These are phyloP conservation scores for Eilema depressum DNA, from an alignment of 2,888 invertebrate species.

Conservation along the genomic window DNA sequence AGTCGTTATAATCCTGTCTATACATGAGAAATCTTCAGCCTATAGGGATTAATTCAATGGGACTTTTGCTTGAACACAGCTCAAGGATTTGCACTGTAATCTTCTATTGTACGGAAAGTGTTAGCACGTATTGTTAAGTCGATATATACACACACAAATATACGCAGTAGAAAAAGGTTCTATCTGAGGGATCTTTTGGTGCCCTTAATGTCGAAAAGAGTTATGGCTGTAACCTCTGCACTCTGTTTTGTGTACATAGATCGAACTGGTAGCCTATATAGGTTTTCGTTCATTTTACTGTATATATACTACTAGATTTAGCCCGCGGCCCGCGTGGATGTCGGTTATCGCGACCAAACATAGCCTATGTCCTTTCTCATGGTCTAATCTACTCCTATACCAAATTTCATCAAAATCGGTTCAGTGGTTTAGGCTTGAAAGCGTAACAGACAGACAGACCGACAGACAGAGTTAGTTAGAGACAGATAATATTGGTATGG, in stretches of 20 bases:
- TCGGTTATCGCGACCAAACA: no score
- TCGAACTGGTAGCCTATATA: not conserved
- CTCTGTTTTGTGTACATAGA: not conserved
- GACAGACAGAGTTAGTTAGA: no score
- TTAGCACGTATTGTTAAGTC: conserved; percentile 4
- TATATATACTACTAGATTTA: no score
- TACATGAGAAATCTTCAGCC: conserved; percentile 18
- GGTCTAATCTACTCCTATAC: no score
- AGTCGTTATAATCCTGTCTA: conserved; percentile 8
- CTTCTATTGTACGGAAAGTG: conserved; percentile 28
- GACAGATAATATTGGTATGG: no score
- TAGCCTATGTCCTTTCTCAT: no score
- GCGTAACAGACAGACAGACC: no score
- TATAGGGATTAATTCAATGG: conserved; percentile 39
- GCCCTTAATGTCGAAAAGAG: not conserved
- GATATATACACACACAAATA: not conserved
- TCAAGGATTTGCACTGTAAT: conserved; percentile 29
- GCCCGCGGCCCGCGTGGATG: no score
- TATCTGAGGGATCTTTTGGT: not conserved
- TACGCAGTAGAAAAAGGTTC: not conserved
- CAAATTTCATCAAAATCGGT: no score
- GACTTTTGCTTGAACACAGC: conserved; percentile 37
- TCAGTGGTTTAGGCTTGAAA: no score
- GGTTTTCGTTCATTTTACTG: not conserved
- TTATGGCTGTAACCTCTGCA: not conserved